Percentiles rank a stretch among this genome's conserved stretches.
These are phyloP conservation scores for Chrysochloris asiatica DNA, from an alignment of 2,113 vertebrate species.

Conservation along the genomic window DNA sequence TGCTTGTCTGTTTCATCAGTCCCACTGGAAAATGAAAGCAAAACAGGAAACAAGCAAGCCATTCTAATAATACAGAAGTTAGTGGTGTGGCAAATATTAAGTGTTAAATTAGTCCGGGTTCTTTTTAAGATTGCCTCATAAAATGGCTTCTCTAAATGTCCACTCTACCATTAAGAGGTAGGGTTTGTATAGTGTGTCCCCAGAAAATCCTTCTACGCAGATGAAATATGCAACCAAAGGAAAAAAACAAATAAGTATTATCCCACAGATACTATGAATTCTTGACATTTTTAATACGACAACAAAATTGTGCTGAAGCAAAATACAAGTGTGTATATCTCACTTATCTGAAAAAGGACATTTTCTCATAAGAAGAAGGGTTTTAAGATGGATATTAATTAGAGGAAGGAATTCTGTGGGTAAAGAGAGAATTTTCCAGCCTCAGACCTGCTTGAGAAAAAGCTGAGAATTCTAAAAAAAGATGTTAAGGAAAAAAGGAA, in stretches of 20 bases:
- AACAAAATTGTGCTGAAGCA: background rate
- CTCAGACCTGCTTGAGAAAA: background rate
- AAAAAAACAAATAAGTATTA: too few species aligned
- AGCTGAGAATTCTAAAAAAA: background rate
- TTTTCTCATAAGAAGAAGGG: background rate
- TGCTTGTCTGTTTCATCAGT: background rate
- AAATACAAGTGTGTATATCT: background rate
- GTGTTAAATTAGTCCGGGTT: background rate
- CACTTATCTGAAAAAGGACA: background rate
- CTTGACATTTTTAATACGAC: background rate
- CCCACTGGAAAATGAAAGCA: constrained; percentile 43
- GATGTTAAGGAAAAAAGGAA: background rate
- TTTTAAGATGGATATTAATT: background rate
- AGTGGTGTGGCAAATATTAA: background rate
- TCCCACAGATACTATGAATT: background rate
- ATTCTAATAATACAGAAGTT: background rate
- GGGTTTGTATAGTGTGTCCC: background rate
- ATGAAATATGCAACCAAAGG: background rate
- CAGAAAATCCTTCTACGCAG: background rate
- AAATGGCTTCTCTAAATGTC: background rate
- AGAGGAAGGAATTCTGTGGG: constrained; percentile 27
- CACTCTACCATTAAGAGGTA: background rate
- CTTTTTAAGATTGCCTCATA: background rate
- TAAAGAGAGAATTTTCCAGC: background rate
- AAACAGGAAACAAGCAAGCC: constrained; percentile 23